Evolutionary conservation across 2,113 vertebrate species (phyloP), one percentile per base, ranked within the genome.

Genomic region (Climacteris rufus): DNA sequence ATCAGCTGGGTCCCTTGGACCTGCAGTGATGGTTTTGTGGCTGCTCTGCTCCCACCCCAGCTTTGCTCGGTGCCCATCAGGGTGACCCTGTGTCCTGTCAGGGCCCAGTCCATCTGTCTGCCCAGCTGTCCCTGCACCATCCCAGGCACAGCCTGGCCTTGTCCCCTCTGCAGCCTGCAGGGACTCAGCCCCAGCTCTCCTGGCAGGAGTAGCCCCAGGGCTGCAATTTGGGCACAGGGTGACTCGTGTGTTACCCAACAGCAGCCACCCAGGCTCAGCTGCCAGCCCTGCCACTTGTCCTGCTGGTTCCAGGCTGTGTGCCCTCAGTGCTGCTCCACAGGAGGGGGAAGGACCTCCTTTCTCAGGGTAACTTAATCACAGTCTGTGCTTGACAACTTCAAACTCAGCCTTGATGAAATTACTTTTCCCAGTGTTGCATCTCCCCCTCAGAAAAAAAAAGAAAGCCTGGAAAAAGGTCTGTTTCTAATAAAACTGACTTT

Each of bases 21-120:
- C 28, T 37, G 5, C 4, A 10, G 33, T 0, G 10, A 8, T 4
- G 15, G 15, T 52, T 31, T 4, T 0, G 2, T 42, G 49, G 64
- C 53, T 49, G 40, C 37, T 76, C 66, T 30, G 28, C 25, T 72
- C 71, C 44, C 63, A 57, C 8, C 65, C 39, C 6, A 5, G 44
- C 1, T 22, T 17, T 21, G 63, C 54, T 76, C 4, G 0, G 64
- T 31, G 74, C 44, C 39, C 35, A 2, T 9, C 47, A 20, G 72
- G n/a, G 63, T 14, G 22, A 59, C 75, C 64, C 2, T 7, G 74
- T 27, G 52, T 60, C 3, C 2, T 44, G 39, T 6, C 20, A 7
- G 8, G 39, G 80, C 81, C 1, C 39, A 4, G 54, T 65, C 94
- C 70, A 28, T 79, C 86, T 85, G 81, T 10, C 78, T 53, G 60